Evolutionary conservation across 2,113 vertebrate species (phyloP).

Genomic region (Phalacrocorax carbo): DNA sequence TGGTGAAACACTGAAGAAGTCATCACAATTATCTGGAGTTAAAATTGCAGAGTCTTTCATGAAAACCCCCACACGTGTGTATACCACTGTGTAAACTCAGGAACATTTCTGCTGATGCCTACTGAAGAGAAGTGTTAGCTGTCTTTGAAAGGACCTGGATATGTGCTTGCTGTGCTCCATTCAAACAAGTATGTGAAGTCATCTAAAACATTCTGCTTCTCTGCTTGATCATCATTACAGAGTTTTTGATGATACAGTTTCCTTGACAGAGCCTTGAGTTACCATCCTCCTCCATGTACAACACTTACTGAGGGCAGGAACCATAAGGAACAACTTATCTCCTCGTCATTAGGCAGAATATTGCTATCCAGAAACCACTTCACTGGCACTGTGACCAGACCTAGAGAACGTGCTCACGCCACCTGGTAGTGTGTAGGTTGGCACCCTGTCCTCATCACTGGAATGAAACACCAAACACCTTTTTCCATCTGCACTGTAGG

Average conservation of each 20-base stretch:
- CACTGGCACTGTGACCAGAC: background rate
- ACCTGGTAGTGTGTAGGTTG: background rate
- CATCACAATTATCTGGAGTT: background rate
- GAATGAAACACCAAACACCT: background rate
- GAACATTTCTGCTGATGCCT: background rate
- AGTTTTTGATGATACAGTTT: accelerated
- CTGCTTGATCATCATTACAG: background rate
- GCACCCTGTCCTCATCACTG: background rate
- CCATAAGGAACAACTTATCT: background rate
- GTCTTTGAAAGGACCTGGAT: background rate
- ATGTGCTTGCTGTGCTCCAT: background rate
- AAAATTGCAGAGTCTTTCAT: background rate
- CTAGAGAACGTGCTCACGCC: background rate
- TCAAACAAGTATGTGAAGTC: background rate
- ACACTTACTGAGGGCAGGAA: background rate
- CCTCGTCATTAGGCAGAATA: background rate
- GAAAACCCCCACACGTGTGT: background rate
- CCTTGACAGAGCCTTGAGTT: background rate
- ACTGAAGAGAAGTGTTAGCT: background rate
- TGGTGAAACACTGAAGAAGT: background rate
- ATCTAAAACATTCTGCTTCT: background rate
- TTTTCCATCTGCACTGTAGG: background rate
- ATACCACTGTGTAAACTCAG: background rate
- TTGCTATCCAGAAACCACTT: background rate
- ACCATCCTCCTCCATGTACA: background rate